A percentile compares a stretch with the other conserved stretches of the same genome.
Evolutionary conservation across 23 tunicate species (phyloP).

Genomic region (Styela clava): DNA sequence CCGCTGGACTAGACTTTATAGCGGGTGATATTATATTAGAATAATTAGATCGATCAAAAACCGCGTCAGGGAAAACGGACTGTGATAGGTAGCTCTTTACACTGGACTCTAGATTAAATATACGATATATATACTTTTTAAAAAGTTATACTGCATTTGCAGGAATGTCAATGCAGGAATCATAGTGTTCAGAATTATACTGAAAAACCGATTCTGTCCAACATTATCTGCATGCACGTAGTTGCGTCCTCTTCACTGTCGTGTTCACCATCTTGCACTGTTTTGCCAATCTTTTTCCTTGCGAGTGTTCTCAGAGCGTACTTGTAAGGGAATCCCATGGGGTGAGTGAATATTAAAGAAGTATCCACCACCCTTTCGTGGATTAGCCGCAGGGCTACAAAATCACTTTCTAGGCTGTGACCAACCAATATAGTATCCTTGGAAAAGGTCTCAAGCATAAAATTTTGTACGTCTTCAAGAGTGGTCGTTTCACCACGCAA

Average conservation of each 20-base stretch:
- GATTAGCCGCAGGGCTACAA: constrained; percentile 32
- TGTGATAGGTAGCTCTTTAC: too few species aligned
- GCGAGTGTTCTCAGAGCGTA: constrained; percentile 60
- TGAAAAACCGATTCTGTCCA: neutral
- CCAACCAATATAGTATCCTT: constrained; percentile 13
- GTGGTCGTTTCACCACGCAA: neutral
- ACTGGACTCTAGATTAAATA: too few species aligned
- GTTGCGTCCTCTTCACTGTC: constrained; percentile 71
- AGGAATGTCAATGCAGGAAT: too few species aligned
- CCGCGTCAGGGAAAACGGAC: too few species aligned
- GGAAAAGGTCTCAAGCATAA: neutral
- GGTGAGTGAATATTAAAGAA: constrained; percentile 64
- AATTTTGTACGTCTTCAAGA: constrained; percentile 4
- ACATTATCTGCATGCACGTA: constrained; percentile 70
- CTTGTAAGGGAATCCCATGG: constrained; percentile 74
- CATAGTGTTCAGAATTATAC: too few species aligned
- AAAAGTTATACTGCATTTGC: too few species aligned
- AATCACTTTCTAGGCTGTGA: constrained; percentile 17
- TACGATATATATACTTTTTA: too few species aligned
- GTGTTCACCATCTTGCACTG: constrained; percentile 70
- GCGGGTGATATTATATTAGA: too few species aligned
- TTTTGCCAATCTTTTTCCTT: constrained; percentile 55
- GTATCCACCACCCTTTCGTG: constrained; percentile 76
- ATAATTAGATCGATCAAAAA: too few species aligned
- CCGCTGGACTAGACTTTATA: too few species aligned